phyloP scores from a whole-genome alignment of 2,888 invertebrate genomes.

The Glaucopsyche alexis region DNA sequence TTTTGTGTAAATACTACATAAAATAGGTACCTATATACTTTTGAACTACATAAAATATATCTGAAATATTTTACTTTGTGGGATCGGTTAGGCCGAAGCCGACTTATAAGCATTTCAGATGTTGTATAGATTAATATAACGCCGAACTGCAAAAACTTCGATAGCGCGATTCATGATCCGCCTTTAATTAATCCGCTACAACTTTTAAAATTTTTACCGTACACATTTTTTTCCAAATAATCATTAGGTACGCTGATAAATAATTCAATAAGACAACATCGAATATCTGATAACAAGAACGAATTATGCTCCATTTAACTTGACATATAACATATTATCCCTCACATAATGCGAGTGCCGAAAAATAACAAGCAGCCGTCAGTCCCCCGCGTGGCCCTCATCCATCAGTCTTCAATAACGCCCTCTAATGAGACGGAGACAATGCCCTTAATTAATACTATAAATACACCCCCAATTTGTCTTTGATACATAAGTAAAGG shows the following conservation, averaged over 20 bases:
- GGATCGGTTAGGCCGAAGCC: too few species aligned
- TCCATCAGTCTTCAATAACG: conserved; percentile 26
- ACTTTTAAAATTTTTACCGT: too few species aligned
- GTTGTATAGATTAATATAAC: too few species aligned
- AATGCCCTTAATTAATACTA: conserved; percentile 24
- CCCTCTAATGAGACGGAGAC: conserved; percentile 21
- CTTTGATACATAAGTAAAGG: conserved; percentile 1
- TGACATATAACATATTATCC: conserved; percentile 19
- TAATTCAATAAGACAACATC: conserved; percentile 1
- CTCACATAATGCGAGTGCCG: conserved; percentile 19
- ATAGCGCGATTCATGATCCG: too few species aligned
- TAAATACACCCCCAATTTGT: conserved; percentile 24
- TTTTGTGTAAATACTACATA: too few species aligned
- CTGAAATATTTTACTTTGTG: too few species aligned
- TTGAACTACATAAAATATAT: too few species aligned
- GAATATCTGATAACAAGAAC: not conserved
- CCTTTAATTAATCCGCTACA: too few species aligned
- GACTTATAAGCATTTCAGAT: too few species aligned
- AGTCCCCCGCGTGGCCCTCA: not conserved
- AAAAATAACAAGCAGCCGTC: conserved; percentile 22
- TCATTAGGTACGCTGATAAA: not conserved
- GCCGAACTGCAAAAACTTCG: too few species aligned
- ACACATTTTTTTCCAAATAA: not conserved
- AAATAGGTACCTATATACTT: too few species aligned
- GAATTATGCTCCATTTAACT: not conserved